phyloP scores from a whole-genome alignment of 2,113 vertebrate species.

The Hemiprocne comata region DNA sequence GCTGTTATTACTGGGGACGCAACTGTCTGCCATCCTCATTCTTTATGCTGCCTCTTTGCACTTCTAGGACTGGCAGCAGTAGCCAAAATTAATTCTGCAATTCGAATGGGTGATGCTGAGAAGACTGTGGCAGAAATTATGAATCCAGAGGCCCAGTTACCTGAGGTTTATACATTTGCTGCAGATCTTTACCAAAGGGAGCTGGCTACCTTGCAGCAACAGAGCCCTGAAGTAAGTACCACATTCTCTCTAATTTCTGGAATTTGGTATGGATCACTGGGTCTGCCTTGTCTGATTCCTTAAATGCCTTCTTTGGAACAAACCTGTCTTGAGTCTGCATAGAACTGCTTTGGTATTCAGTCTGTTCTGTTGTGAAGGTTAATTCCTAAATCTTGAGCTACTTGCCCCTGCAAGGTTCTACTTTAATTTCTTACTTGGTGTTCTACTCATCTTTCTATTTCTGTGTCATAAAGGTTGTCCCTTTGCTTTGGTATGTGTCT shows the following conservation, averaged over 20 bases:
- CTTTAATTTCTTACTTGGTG: not conserved
- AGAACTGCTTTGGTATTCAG: not conserved
- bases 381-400: not conserved
- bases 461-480: not conserved
- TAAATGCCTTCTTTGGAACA: not conserved
- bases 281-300: not conserved
- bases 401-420: not conserved
- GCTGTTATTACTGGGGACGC: not conserved
- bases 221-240: conserved; percentile 84
- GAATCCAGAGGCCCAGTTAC: conserved; percentile 93
- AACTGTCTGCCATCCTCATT: not conserved
- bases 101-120: conserved; percentile 83
- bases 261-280: not conserved
- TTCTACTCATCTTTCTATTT: not conserved
- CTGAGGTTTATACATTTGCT: conserved; percentile 88
- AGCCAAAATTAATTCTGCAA: conserved; percentile 86
- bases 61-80: conserved; percentile 86
- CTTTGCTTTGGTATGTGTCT: not conserved
- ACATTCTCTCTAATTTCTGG: not conserved
- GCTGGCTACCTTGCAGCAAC: conserved; percentile 90
- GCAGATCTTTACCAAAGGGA: conserved; percentile 93
- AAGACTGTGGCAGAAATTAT: conserved; percentile 89
- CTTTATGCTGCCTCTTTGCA: not conserved
- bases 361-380: not conserved
- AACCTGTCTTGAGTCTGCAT: not conserved